Evolutionary conservation across 2,888 invertebrate genomes (phyloP), one percentile per base, ranked within the genome.

Genomic region (Cacoxenus indagator): DNA sequence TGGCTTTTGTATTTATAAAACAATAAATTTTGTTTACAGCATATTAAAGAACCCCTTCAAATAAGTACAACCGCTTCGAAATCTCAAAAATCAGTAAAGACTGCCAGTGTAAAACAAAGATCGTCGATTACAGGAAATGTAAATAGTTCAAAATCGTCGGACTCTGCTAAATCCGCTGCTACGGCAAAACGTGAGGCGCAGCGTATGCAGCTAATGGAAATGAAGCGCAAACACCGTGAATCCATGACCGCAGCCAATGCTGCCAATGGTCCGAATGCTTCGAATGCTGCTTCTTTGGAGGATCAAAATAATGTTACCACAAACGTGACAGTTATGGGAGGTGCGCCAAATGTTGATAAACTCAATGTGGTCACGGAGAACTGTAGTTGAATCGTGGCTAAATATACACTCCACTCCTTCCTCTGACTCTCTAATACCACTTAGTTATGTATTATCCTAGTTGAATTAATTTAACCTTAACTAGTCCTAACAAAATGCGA

Each of bases 171-270:
- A 65, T 74, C 84, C 9, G 81, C 82, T 45, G 90, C 91, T 0
- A 90, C 91, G 0, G 88, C 90, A 81, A 91, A 91, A 72, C 89
- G 93, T 1, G 94, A 93, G 83, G 91, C 91, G 0, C 94, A 94
- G 51, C 90, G 96, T 73, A 93, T 93, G 78, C 93, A 94, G 78
- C 91, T 97, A 90, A 87, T 96, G 75, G 96, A 96, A 78, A 77
- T 88, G 73, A 88, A 87, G 73, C 84, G 88, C 64, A 86, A 84
- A 74, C 84, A 88, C 37, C 87, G 87, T 70, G 81, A 85, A 54
- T 85, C 87, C 17, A 73, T 87, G 75, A 75, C 80, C 27, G 77
- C 81, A 22, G 71, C 51, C 0, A 65, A 26, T 64, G 45, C 70
- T 17, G 5, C 14, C 37, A 14, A 17, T 48, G 46, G 59, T 29